Evolutionary conservation across 2,888 invertebrate species (phyloP).

Genomic region (Pocota personata): DNA sequence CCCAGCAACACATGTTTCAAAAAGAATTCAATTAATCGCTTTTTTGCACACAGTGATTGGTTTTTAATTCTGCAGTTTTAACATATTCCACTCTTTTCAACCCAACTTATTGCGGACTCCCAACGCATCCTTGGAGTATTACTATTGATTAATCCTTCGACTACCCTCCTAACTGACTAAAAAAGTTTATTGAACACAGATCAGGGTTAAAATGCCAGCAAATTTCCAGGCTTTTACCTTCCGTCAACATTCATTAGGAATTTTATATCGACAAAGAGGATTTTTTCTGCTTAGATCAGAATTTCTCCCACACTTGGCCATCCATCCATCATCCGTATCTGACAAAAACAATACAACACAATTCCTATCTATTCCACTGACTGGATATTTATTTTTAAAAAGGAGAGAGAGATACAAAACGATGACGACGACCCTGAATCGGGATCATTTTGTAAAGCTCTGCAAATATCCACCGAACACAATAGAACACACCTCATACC

Average conservation of each 20-base stretch:
- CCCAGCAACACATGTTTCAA: not conserved
- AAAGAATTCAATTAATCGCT: constrained; percentile 60
- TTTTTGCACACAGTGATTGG: constrained; percentile 57
- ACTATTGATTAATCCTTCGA: constrained; percentile 46
- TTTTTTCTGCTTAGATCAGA: constrained; percentile 17
- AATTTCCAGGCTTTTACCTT: constrained; percentile 60
- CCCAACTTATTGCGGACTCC: not conserved
- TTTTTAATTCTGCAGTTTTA: constrained; percentile 70
- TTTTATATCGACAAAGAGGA: not conserved
- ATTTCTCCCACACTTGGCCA: constrained; percentile 33
- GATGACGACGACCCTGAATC: constrained; percentile 62
- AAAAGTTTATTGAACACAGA: constrained; percentile 58
- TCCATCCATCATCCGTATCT: constrained; percentile 64
- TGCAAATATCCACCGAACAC: constrained; percentile 63
- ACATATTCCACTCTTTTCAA: constrained; percentile 1
- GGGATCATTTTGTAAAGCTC: constrained; percentile 72
- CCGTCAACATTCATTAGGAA: constrained; percentile 54
- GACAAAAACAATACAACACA: constrained; percentile 55
- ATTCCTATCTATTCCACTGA: not conserved
- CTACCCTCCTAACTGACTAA: not conserved
- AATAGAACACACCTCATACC: constrained; percentile 56
- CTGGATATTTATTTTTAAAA: not conserved
- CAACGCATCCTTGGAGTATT: not conserved
- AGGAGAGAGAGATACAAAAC: constrained; percentile 8
- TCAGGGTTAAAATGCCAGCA: constrained; percentile 39